Base-by-base conservation (phyloP, 1,140 invertebrate genomes). In the Drosophila azteca region DNA sequence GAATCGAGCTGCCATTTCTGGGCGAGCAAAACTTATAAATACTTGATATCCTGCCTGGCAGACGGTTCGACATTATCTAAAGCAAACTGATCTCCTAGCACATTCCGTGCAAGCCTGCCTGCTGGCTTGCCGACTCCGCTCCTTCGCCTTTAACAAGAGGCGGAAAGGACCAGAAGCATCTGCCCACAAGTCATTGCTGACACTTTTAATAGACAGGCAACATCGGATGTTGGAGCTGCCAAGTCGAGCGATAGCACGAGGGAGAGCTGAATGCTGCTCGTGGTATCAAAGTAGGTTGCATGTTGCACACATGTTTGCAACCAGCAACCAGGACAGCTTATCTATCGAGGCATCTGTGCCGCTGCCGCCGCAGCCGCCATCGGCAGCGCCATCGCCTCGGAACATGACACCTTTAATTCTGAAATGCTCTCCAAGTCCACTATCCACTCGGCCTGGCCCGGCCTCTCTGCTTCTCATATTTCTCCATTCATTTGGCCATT, bases 301-400 rank as follows among this genome's bases (percentile, higher is more conserved):
- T 66, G 60, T 48, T 69, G 63, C 59, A 70, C 43, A 49, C 46
- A 45, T 77, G 67, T 70, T 63, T 70, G 39, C 46, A 50, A 52
- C 51, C 54, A 52, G 69, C 50, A 76, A 59, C 65, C 61, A 46
- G 76, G 65, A 77, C 72, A 88, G 79, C 84, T 88, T 77, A 88
- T 88, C 83, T 89, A 88, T 88, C 69, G 72, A 89, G 83, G 83
- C 79, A 88, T 88, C 83, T 73, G 65, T 79, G 84, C 75, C 79
- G 76, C 46, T 59, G 60, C 41, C 61, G 29, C 8, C 79, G 71
- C n/a, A n/a, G n/a, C 60, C 59, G 63, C 35, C 61, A 20, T 1
- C 17, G 17, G 22, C 22, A 5, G 4, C 24, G 24, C 5, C 24
- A 39, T 13, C 11, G 77, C 77, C 81, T 74, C 74, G 45, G 43